A percentile compares a stretch with the other conserved stretches of the same genome.
Conservation (phyloP, 2,113 vertebrate genomes). For the Amia ocellicauda region DNA sequence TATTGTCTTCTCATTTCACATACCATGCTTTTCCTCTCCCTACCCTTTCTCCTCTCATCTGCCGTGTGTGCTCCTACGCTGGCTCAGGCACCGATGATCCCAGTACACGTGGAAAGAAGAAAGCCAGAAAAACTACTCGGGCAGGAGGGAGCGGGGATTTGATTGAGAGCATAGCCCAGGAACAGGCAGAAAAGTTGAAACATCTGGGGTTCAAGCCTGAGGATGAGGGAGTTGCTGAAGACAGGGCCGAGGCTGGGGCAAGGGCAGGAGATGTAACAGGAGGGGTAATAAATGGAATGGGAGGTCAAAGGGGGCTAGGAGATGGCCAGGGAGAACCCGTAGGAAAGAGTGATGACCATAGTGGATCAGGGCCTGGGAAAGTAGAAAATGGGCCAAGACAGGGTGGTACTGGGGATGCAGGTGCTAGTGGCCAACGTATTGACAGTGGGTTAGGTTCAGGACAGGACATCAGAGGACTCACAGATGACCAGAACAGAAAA, state of each 20-base stretch:
- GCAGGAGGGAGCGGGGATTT: slow-evolving; percentile 32
- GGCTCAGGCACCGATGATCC: slow-evolving; percentile 43
- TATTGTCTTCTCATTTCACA: neutral
- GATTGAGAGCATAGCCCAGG: slow-evolving; percentile 47
- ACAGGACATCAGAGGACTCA: no score
- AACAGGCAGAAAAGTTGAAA: slow-evolving; percentile 46
- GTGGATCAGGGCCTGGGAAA: neutral
- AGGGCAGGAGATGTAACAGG: slow-evolving; percentile 32
- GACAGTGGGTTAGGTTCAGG: neutral
- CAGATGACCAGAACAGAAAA: no score
- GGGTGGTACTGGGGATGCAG: neutral
- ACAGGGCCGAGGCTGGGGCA: neutral
- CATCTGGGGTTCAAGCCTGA: slow-evolving; percentile 38
- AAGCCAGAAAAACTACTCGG: slow-evolving; percentile 49
- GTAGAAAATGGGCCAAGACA: neutral
- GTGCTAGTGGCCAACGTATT: neutral
- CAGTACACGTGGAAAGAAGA: slow-evolving; percentile 36
- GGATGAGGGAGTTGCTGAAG: slow-evolving; percentile 19
- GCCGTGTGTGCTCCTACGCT: slow-evolving; percentile 8
- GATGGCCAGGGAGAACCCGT: neutral
- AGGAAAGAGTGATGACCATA: no score
- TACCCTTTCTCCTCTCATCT: slow-evolving; percentile 16
- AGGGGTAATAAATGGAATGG: slow-evolving; percentile 26
- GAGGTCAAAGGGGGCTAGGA: neutral
- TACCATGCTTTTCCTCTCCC: neutral